Conservation (phyloP, 2,113 vertebrate genomes). For the Pao palembangensis region DNA sequence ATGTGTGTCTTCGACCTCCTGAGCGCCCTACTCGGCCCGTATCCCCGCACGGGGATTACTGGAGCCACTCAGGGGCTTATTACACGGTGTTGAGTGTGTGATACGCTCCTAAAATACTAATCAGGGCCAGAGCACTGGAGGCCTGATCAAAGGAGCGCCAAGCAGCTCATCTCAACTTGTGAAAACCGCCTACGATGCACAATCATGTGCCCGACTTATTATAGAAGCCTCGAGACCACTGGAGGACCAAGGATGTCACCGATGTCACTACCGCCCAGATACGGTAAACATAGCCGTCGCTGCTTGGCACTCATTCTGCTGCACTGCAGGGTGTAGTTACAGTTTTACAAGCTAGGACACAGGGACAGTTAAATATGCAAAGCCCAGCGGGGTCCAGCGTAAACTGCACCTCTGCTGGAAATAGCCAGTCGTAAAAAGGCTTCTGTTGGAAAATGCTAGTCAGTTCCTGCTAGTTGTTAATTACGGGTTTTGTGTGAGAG, state of each 20-base stretch:
- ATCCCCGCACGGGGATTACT: slow-evolving; percentile 32
- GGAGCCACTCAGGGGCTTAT: slow-evolving; percentile 34
- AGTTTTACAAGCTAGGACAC: slow-evolving; percentile 54
- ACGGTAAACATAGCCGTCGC: slow-evolving; percentile 41
- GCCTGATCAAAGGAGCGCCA: slow-evolving; percentile 38
- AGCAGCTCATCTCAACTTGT: neutral
- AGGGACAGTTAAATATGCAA: slow-evolving; percentile 30
- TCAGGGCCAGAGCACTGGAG: neutral
- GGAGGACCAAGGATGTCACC: slow-evolving; percentile 24
- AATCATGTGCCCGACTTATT: slow-evolving; percentile 42
- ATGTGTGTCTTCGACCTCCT: slow-evolving; percentile 16
- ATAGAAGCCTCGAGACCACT: slow-evolving; percentile 39
- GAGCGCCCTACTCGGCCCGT: neutral
- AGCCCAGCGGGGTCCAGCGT: slow-evolving; percentile 52
- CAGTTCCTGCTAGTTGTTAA: slow-evolving; percentile 47
- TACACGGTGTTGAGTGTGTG: slow-evolving; percentile 44
- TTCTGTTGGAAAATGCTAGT: slow-evolving; percentile 38
- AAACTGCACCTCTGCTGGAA: slow-evolving; percentile 57
- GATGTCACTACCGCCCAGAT: slow-evolving; percentile 39
- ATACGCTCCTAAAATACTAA: slow-evolving; percentile 45
- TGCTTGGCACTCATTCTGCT: slow-evolving; percentile 31
- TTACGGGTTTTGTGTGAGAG: slow-evolving; percentile 39
- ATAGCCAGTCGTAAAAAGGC: slow-evolving; percentile 61
- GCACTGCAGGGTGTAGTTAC: slow-evolving; percentile 27
- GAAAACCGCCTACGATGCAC: slow-evolving; percentile 15